phyloP scores from a whole-genome alignment of 2,797 vertebrate species.

The Varecia variegata region DNA sequence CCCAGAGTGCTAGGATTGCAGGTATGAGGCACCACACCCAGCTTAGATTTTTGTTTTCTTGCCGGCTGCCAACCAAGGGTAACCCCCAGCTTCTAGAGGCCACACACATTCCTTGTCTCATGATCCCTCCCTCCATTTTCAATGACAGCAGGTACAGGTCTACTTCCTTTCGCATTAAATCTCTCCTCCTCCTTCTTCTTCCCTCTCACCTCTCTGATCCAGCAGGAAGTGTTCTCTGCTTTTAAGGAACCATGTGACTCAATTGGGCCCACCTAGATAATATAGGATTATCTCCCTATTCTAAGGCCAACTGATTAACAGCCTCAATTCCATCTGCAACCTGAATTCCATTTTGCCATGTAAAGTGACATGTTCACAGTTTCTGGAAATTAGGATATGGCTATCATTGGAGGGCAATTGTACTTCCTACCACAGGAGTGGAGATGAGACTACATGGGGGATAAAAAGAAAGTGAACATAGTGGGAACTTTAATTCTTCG shows the following conservation, averaged over 20 bases:
- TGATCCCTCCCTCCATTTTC: background rate
- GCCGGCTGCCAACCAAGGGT: background rate
- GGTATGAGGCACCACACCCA: too few relatives aligned
- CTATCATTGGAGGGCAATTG: background rate
- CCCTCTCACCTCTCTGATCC: background rate
- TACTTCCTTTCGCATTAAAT: background rate
- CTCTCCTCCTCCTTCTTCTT: background rate
- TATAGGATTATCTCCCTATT: background rate
- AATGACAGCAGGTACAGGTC: rapidly evolving
- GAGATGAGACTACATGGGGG: background rate
- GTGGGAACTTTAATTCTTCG: background rate
- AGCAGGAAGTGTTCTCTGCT: rapidly evolving
- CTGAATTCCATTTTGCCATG: background rate
- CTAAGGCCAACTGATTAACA: background rate
- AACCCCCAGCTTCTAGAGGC: background rate
- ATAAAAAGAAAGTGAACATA: background rate
- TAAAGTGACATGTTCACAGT: background rate
- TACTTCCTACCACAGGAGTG: background rate
- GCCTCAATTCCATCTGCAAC: background rate
- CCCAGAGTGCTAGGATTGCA: too few relatives aligned
- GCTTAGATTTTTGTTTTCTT: background rate
- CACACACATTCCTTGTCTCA: background rate
- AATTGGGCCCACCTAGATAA: background rate
- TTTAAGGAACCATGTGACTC: background rate
- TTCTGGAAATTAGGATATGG: background rate